Conservation (phyloP, 2,888 invertebrate genomes). For the Alentia gelatinosa region DNA sequence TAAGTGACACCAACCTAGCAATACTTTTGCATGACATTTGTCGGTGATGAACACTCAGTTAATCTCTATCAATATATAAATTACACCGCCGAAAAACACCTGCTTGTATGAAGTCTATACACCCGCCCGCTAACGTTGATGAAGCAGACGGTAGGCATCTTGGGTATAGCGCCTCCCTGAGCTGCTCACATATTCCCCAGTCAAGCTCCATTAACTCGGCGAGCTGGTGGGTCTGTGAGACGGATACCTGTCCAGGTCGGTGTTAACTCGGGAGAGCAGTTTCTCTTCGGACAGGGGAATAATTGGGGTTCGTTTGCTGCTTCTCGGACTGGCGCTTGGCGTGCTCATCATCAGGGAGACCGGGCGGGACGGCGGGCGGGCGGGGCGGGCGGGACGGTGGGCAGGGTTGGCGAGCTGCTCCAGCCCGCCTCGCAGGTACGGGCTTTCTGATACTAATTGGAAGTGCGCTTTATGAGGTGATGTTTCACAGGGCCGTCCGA, state of each 20-base stretch:
- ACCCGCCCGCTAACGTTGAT: too few species aligned
- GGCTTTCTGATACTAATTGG: constrained; percentile 26
- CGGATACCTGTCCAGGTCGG: background rate
- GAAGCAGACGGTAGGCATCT: too few species aligned
- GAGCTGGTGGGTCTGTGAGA: background rate
- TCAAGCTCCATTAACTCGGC: background rate
- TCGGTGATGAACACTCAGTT: too few species aligned
- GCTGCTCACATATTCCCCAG: background rate
- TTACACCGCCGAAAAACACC: too few species aligned
- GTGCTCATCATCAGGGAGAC: background rate
- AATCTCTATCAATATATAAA: too few species aligned
- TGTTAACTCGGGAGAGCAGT: constrained; percentile 15
- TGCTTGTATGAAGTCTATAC: too few species aligned
- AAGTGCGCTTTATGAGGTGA: constrained; percentile 22
- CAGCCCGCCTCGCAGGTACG: background rate
- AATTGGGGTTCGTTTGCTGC: constrained; percentile 11
- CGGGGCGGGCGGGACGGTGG: background rate
- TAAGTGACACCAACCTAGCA: too few species aligned
- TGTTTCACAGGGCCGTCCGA: constrained; percentile 7
- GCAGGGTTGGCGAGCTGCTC: background rate
- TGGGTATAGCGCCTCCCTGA: background rate
- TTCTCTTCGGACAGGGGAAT: constrained; percentile 17
- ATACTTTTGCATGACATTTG: too few species aligned
- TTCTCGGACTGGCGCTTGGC: background rate
- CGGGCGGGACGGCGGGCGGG: background rate